Conservation (phyloP, 2,113 vertebrate species). For the Merops nubicus region DNA sequence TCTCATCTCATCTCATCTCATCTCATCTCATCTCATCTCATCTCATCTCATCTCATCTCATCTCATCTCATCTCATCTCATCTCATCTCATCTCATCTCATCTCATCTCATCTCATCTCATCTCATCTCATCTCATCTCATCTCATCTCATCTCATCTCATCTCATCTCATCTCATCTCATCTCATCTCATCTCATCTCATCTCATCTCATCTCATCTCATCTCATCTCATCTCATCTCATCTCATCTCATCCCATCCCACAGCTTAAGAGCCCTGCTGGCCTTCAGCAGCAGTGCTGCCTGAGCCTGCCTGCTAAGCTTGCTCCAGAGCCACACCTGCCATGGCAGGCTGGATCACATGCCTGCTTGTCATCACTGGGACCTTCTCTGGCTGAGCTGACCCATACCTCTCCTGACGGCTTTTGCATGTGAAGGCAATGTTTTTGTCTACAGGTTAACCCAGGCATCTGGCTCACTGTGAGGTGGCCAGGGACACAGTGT, state of each 20-base stretch:
- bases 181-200: neutral
- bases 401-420: neutral
- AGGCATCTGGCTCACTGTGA: neutral
- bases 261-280: neutral
- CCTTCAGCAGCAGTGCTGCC: neutral
- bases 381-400: neutral
- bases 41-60: neutral
- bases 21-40: neutral
- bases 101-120: neutral
- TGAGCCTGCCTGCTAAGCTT: neutral
- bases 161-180: neutral
- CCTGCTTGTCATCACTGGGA: neutral
- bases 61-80: neutral
- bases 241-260: neutral
- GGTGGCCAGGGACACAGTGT: neutral
- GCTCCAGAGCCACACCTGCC: neutral
- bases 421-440: neutral
- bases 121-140: neutral
- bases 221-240: neutral
- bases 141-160: neutral
- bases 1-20: neutral
- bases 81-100: neutral
- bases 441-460: neutral
- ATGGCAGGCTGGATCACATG: rapidly evolving
- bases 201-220: neutral